phyloP scores from a whole-genome alignment of 2,797 vertebrate species.

The Chlorospingus flavigularis region DNA sequence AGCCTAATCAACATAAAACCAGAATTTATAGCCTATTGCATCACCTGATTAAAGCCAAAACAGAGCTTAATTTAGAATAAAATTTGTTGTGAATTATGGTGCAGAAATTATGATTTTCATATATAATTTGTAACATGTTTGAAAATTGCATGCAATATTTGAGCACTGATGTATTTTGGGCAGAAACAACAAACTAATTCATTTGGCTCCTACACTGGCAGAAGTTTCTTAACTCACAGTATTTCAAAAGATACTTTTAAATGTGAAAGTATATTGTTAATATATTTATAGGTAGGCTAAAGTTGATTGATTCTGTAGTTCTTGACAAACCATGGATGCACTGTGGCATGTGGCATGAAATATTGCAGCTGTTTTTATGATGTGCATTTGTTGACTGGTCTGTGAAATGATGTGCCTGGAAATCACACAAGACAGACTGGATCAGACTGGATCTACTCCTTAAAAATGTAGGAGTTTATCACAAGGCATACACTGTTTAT shows the following conservation, averaged over 20 bases:
- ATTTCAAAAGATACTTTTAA: background rate
- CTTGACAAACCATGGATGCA: background rate
- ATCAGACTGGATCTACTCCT: background rate
- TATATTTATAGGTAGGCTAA: background rate
- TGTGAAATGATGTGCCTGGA: background rate
- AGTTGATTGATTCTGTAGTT: background rate
- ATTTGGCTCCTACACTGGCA: background rate
- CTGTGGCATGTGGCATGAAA: background rate
- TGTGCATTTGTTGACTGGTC: background rate
- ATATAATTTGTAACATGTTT: background rate
- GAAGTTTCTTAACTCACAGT: background rate
- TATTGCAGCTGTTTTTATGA: background rate
- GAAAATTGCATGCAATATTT: background rate
- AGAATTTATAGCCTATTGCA: background rate
- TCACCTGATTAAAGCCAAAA: background rate
- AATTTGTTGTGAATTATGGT: background rate
- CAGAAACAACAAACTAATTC: background rate
- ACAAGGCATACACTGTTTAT: background rate
- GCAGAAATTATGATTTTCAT: background rate
- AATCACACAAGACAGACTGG: background rate
- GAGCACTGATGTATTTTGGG: background rate
- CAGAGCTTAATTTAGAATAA: background rate
- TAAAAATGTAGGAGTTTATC: background rate
- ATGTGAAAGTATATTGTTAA: background rate
- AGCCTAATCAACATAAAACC: background rate